Base-by-base conservation (phyloP, 2,113 vertebrate species). In the Chloropsis cyanopogon region DNA sequence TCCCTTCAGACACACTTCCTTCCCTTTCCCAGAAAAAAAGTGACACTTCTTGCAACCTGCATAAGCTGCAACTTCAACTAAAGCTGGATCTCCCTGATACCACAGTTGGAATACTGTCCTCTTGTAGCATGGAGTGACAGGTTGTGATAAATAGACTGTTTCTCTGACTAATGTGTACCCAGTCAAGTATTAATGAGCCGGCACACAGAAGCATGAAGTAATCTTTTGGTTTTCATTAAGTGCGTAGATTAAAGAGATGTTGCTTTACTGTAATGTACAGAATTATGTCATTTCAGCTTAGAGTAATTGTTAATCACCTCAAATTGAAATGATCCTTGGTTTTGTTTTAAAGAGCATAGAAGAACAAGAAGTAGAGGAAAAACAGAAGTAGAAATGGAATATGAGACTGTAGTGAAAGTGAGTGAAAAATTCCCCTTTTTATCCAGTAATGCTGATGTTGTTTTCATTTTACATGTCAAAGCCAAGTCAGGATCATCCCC, bases 281-380 rank as follows among this genome's bases (percentile, higher is more conserved):
- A 96, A 97, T 97, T 85, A 91, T 96, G 90, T 96, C 49, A 94
- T 97, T 95, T 95, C 95, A 95, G 95, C 92, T 95, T 93, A 97
- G 96, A 96, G 94, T 80, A 85, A 72, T 13, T 97, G 94, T 86
- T 96, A 81, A 97, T 95, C 95, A 92, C 63, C 54, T 97, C 78
- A 90, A 92, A 97, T 96, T 97, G 90, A 97, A 97, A 97, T 94
- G 94, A 97, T 96, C 96, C 96, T 97, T 97, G 97, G 90, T 97
- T 97, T 97, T 97, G 97, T 97, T 97, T 97, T 97, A 96, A 97
- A 97, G 97, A 97, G 95, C 97, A 97, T 97, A 97, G 97, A 97
- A 97, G 97, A 97, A 97, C 96, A 97, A 97, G 97, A 97, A 97
- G 96, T 97, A 97, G 96, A 97, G 97, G 97, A 97, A 96, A 97